Percentiles rank a stretch among this genome's conserved stretches.
Evolutionary conservation across 2,888 invertebrate species (phyloP).

Genomic region (Sinodicranocentrus sp.): DNA sequence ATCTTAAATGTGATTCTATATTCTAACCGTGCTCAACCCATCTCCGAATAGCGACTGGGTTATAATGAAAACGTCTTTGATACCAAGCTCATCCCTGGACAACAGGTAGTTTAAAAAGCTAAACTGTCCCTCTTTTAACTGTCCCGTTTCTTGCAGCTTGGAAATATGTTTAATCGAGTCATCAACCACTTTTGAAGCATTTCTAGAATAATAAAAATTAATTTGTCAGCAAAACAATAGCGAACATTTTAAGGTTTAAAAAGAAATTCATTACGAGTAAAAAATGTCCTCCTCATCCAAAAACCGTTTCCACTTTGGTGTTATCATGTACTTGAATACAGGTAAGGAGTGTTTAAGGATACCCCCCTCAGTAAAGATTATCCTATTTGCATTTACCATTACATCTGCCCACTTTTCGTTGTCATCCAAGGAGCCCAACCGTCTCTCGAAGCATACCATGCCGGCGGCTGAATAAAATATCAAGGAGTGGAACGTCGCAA

Average conservation of each 20-base stretch:
- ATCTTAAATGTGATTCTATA: too few relatives aligned
- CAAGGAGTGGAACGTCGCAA: too few relatives aligned
- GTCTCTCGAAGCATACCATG: conserved; percentile 80
- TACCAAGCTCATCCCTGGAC: conserved; percentile 78
- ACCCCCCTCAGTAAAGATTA: conserved; percentile 77
- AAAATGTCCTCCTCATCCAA: conserved; percentile 80
- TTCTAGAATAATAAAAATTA: conserved; percentile 72
- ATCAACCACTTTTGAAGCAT: conserved; percentile 76
- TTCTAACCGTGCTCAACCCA: conserved; percentile 80
- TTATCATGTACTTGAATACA: conserved; percentile 79
- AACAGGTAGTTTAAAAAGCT: conserved; percentile 80
- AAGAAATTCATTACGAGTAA: conserved; percentile 77
- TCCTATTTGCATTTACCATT: conserved; percentile 79
- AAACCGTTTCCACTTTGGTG: conserved; percentile 80
- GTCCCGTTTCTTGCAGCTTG: conserved; percentile 76
- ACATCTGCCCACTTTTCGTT: conserved; percentile 78
- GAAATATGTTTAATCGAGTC: conserved; percentile 78
- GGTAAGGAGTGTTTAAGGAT: conserved; percentile 80
- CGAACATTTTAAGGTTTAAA: background rate
- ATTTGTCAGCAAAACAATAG: background rate
- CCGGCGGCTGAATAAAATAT: conserved; percentile 79
- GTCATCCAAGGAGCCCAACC: conserved; percentile 79
- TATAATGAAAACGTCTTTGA: conserved; percentile 80
- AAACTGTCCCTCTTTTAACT: conserved; percentile 78
- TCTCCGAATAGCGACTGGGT: conserved; percentile 81